phyloP scores from a whole-genome alignment of 2,113 vertebrate species.

The Hipposideros armiger region DNA sequence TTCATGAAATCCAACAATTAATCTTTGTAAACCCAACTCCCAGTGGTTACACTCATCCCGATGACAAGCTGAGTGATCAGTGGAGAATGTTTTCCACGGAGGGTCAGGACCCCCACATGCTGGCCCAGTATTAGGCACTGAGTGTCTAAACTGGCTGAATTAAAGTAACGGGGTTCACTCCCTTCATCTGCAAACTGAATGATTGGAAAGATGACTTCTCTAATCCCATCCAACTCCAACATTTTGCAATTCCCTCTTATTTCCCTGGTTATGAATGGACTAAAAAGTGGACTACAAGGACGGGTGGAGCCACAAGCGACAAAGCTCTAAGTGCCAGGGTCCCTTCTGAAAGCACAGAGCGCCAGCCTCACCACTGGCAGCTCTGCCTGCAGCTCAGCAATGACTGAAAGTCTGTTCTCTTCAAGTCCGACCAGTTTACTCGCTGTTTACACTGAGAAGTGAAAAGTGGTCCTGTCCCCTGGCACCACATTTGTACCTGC shows the following conservation, averaged over 20 bases:
- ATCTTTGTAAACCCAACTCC: not conserved
- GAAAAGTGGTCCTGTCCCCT: not conserved
- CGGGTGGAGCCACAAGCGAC: not conserved
- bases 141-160: not conserved
- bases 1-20: not conserved
- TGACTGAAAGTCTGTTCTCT: not conserved
- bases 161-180: not conserved
- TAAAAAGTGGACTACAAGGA: not conserved
- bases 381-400: not conserved
- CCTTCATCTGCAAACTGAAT: not conserved
- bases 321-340: not conserved
- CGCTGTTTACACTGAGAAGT: not conserved
- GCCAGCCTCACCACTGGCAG: not conserved
- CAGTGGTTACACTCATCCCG: not conserved
- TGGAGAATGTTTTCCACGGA: not conserved
- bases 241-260: not conserved
- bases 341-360: not conserved
- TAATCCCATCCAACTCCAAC: not conserved
- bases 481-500: accelerated
- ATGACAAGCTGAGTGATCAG: not conserved
- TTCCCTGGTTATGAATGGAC: not conserved
- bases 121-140: not conserved
- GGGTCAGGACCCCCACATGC: not conserved
- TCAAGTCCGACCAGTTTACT: not conserved
- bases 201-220: not conserved